Evolutionary conservation across 30 jellyfish, hydroid and myxozoan species (phyloP).

Genomic region (Nemopilema nomurai): DNA sequence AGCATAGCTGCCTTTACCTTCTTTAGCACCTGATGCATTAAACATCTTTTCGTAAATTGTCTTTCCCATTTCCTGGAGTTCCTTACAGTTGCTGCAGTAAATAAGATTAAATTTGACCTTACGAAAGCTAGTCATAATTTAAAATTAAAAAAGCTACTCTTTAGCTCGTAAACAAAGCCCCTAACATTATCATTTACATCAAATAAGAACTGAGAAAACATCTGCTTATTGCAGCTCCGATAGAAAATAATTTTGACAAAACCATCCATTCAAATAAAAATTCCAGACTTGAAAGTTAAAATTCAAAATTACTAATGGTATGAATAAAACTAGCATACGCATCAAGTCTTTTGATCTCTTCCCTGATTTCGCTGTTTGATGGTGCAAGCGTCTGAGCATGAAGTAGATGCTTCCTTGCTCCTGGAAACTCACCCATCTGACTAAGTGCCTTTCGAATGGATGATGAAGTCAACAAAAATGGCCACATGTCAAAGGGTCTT

Average conservation of each 20-base stretch:
- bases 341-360: constrained; percentile 56
- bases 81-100: constrained; percentile 26
- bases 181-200: too few species aligned
- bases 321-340: constrained; percentile 55
- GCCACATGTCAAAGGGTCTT: background rate
- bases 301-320: too few species aligned
- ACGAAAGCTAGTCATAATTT: background rate
- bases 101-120: too few species aligned
- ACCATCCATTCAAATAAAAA: background rate
- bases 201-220: too few species aligned
- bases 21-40: constrained; percentile 8
- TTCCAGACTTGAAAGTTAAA: background rate
- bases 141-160: background rate
- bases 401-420: constrained; percentile 45
- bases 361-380: constrained; percentile 60
- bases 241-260: too few species aligned
- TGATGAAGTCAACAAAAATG: background rate
- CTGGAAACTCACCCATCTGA: constrained; percentile 60
- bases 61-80: constrained; percentile 35
- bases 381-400: constrained; percentile 77
- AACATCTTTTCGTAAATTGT: constrained; percentile 60
- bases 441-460: constrained; percentile 37
- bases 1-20: too few species aligned
- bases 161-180: too few species aligned
- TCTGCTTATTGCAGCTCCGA: too few species aligned